Conservation (phyloP, 35 echinoderm and acorn worm genomes). For the Nesometra sesokonis region DNA sequence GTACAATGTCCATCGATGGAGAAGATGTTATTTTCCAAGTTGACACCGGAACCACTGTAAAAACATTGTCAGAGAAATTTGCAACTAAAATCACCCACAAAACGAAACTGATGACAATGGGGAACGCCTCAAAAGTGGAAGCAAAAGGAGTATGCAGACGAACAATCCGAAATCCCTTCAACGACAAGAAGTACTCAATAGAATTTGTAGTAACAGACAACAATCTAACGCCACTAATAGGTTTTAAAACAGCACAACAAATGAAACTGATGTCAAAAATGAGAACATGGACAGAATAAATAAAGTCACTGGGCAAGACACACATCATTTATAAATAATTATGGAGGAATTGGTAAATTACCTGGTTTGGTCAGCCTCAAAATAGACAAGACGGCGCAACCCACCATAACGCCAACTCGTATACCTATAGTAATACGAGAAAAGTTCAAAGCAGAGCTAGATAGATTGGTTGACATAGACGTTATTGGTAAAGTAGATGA, state of each 20-base stretch:
- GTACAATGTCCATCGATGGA: constrained; percentile 22
- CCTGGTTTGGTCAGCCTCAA: background rate
- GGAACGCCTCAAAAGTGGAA: constrained; percentile 5
- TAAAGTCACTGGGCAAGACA: background rate
- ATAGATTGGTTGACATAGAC: constrained; percentile 8
- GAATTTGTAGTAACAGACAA: constrained; percentile 37
- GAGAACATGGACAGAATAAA: constrained; percentile 22
- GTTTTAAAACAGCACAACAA: constrained; percentile 16
- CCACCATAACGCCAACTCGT: background rate
- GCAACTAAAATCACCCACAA: background rate
- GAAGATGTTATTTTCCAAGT: constrained; percentile 20
- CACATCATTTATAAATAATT: constrained; percentile 7
- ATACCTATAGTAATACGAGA: constrained; percentile 12
- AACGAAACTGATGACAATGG: constrained; percentile 7
- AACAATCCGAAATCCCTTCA: constrained; percentile 5
- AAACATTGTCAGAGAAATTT: constrained; percentile 24
- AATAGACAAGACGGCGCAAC: background rate
- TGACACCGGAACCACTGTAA: constrained; percentile 16
- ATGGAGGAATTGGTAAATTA: background rate
- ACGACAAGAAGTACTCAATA: constrained; percentile 28
- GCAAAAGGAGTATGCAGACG: background rate
- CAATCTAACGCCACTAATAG: background rate
- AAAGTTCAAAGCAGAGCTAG: constrained; percentile 17
- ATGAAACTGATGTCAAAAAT: constrained; percentile 26
- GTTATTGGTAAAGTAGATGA: constrained; percentile 16